Base-by-base conservation (phyloP, 2,113 vertebrate species). In the Odocoileus hemionus region DNA sequence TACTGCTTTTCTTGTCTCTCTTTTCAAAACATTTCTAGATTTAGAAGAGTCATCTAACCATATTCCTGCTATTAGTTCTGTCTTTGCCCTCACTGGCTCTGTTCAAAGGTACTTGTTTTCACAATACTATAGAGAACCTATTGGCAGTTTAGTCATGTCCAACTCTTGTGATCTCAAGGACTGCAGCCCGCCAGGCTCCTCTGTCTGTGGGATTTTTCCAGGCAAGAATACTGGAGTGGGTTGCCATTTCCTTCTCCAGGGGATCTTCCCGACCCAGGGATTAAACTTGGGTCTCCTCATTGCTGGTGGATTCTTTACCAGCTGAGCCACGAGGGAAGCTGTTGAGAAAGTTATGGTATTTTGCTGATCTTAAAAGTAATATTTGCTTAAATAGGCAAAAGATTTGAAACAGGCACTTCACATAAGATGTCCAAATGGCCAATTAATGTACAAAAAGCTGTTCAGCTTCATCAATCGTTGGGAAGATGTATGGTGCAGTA, bases 301-400 rank as follows among this genome's bases (percentile, higher is more conserved):
- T 39, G 67, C 67, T 23, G n/a, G 67, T 39, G 21, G 19, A 70
- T 70, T 39, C 67, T 23, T 70, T 70, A 70, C 67, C 67, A 74
- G 23, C 19, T 70, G n/a, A 70, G n/a, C 10, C 67, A 12, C n/a
- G 2, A 39, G 67, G 67, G n/a, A 70, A 36, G 19, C 67, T 70
- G 5, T 55, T 89, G 86, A 95, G 60, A 89, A 95, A 97, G 89
- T 89, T 92, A 83, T 70, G 61, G 45, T 47, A n/a, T 94, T 94
- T 95, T 88, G 39, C 82, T 96, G 50, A 82, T 86, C 79, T 78
- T 67, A 88, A 89, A 97, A 74, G 30, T 91, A 94, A 36, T 67
- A 67, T 88, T 58, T 91, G 19, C 12, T 90, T 89, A 64, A 95
- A 54, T 57, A 67, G 61, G 57, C 60, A 86, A 87, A 93, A 91